Conservation (phyloP, 35 echinoderm and acorn worm species). For the Ophiothrix spiculata region DNA sequence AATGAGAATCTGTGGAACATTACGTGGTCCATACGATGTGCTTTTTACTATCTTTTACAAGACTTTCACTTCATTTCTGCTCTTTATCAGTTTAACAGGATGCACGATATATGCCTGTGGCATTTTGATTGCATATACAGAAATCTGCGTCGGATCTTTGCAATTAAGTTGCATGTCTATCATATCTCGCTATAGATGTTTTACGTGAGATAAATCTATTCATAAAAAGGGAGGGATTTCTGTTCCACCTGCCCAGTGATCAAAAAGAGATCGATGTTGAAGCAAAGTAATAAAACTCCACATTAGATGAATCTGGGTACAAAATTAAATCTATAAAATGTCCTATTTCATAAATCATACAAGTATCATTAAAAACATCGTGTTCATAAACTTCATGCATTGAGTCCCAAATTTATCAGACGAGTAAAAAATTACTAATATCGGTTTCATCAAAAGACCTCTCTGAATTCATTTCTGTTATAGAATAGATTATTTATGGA, state of each 20-base stretch:
- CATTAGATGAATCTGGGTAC: too few relatives aligned
- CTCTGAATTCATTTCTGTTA: neutral
- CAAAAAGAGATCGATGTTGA: too few relatives aligned
- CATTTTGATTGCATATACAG: constrained; percentile 39
- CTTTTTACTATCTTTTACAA: neutral
- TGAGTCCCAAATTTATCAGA: neutral
- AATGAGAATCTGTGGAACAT: constrained; percentile 36
- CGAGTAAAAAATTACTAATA: too few relatives aligned
- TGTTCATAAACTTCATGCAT: too few relatives aligned
- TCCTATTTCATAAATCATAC: neutral
- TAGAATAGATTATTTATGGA: neutral
- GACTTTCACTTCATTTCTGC: neutral
- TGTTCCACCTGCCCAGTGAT: constrained; percentile 2
- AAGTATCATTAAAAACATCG: neutral
- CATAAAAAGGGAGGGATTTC: neutral
- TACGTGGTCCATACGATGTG: constrained; percentile 8
- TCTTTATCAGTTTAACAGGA: constrained; percentile 16
- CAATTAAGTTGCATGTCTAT: constrained; percentile 48
- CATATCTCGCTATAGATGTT: constrained; percentile 31
- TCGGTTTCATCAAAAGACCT: neutral
- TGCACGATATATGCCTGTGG: constrained; percentile 7
- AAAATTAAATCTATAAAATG: neutral
- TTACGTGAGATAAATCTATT: constrained; percentile 21
- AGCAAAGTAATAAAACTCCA: neutral
- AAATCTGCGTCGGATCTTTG: constrained; percentile 33